Base-by-base conservation (phyloP, 1,140 invertebrate species). In the Camponotus vicinus region DNA sequence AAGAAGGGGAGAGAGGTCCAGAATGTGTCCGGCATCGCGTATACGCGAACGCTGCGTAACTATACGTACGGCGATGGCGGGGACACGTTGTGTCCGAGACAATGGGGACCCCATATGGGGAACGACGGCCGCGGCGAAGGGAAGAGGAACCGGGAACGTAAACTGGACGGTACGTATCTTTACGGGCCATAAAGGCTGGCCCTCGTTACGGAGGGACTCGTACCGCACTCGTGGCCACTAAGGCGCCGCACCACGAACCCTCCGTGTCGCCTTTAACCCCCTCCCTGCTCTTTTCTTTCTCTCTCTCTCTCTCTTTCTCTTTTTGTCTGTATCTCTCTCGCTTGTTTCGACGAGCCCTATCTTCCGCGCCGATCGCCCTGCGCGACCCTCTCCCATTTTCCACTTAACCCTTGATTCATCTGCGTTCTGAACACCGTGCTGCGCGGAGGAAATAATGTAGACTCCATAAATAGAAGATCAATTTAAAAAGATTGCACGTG, bases 111-210 rank as follows among this genome's bases (percentile, higher is more conserved):
- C 40, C 37, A 49, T 2, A n/a, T 37, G 66, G 55, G 18, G 21
- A 27, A 4, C 42, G 13, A 7, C 21, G 40, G 57, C 11, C n/a
- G 66, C 66, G 49, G 21, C 42, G 52, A 1, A 0, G 15, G 13
- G 27, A 52, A 34, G 15, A 37, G 78, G 57, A 32, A 13, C 32
- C 15, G 69, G 64, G 86, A 88, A 86, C 88, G 92, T 92, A 94
- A 94, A 95, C 93, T 94, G 94, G 93, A 94, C 94, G 92, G 92
- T 93, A 92, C 94, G 94, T 95, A 95, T 95, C 94, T 95, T 95
- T 95, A 95, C 93, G 93, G 93, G 90, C 93, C 92, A 95, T 95
- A 95, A 95, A 95, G 93, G 92, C 93, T 86, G 88, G 93, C 91
- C 93, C 94, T 95, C 93, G 94, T 95, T 95, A 95, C 93, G 89